Evolutionary conservation across 1,140 invertebrate genomes (phyloP), one percentile per base, ranked within the genome.

Genomic region (Adelges cooleyi): DNA sequence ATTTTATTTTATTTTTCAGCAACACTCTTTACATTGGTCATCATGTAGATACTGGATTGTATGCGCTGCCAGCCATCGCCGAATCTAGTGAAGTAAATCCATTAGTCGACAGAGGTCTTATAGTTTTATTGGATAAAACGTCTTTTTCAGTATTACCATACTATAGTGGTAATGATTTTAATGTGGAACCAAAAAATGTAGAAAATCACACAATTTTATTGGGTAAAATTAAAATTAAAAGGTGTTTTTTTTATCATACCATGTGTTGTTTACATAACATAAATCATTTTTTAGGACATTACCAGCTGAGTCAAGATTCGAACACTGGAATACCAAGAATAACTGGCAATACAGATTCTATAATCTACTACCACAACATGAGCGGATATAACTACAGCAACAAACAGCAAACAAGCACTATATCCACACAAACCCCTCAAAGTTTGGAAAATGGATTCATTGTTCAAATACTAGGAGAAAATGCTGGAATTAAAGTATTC

Each of bases 1-100:
- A 38, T 18, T 62, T 48, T 46, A 33, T 59, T 40, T 11, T 65
- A 69, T 74, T 74, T 82, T 79, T 70, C 73, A 93, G 90, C 69
- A 90, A 90, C 56, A 95, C 92, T 1, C 77, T 98, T 17, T 98
- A 95, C 75, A 84, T 98, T 69, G 95, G 95, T 6, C 87, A 96
- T 75, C 86, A 92, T 75, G 79, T 80, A 65, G 44, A 62, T 62
- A 82, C 90, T 73, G 90, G 90, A 2, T 75, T 94, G 2, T 98
- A 96, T 75, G 95, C 93, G 0, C 74, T 97, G 42, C 90, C 90
- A 3, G 92, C 92, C 0, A 76, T 95, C 22, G 92, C 94, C 1
- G 93, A 96, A 77, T 93, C 97, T 76, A 85, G 54, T 48, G 56
- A 62, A 62, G 56, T 62, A 46, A 62, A 62, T 48, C 56, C 56